Base-by-base conservation (phyloP, 2,888 invertebrate species). In the Diarsia mendica region DNA sequence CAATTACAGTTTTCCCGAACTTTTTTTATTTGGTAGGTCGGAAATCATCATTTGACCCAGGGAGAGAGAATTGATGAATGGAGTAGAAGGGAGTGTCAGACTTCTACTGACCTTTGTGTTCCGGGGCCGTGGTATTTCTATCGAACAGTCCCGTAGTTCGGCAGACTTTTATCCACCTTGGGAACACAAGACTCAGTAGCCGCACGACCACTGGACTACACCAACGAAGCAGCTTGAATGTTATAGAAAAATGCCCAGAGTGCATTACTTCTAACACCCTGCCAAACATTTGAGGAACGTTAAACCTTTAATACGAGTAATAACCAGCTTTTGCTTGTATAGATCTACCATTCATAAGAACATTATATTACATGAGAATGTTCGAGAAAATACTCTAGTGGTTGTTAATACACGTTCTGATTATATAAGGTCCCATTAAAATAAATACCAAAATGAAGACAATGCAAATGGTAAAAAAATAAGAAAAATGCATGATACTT, bases 401-500 rank as follows among this genome's bases (percentile, higher is more conserved):
- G 46, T 48, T 58, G 28, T 77, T 68, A 44, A 11, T 61, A 28
- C 5, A 58, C n/a, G 18, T 49, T 48, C 74, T 39, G 9, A 80
- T 10, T 6, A 55, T n/a, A 51, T 28, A 28, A 28, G 28, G 28
- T 28, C 28, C 28, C 28, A 28, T 28, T 28, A 28, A 28, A 28
- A 28, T 28, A 28, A 28, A 28, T 46, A 75, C 39, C 39, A 39
- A 39, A 39, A 4, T 39, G 39, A 39, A 39, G n/a, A n/a, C n/a
- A n/a, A n/a, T n/a, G n/a, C n/a, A n/a, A 3, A 39, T 39, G 39
- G 39, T 39, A 39, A 39, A 39, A 39, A 39, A 39, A n/a, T n/a
- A n/a, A n/a, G n/a, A n/a, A n/a, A n/a, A n/a, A n/a, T n/a, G n/a
- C n/a, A n/a, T n/a, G 39, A 39, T 39, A 39, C 39, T 39, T 39